A percentile compares a stretch with the other conserved stretches of the same genome.
Conservation (phyloP, 2,888 invertebrate genomes). For the Drosophila koepferae region DNA sequence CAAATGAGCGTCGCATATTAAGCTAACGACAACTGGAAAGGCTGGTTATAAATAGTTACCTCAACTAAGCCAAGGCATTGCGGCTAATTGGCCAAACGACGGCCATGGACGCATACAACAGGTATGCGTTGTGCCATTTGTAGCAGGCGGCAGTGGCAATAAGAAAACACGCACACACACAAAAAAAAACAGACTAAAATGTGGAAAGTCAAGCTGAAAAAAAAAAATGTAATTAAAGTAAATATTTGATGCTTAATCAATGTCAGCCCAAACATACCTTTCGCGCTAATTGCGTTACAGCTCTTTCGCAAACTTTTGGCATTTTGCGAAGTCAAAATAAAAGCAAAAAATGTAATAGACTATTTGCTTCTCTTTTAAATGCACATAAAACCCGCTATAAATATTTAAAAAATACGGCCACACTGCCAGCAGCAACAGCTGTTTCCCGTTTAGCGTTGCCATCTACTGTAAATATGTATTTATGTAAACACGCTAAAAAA, state of each 20-base stretch:
- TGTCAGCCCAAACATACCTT: neutral
- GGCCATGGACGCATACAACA: conserved; percentile 55
- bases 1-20: conserved; percentile 28
- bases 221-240: conserved; percentile 6
- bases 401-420: neutral
- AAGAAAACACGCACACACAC: conserved; percentile 2
- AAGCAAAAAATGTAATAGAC: neutral
- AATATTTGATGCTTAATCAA: conserved; percentile 12
- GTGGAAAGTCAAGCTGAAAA: conserved; percentile 32
- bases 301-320: neutral
- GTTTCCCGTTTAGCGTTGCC: conserved; percentile 10
- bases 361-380: conserved; percentile 6
- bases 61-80: conserved; percentile 66
- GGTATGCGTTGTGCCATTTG: conserved; percentile 48
- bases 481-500: conserved; percentile 8
- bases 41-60: conserved; percentile 64
- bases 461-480: neutral
- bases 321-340: neutral
- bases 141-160: conserved; percentile 27
- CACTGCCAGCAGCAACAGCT: conserved; percentile 4
- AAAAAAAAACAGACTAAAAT: neutral
- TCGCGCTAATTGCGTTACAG: neutral
- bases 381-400: neutral
- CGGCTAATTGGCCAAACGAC: conserved; percentile 56
- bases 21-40: conserved; percentile 56